A percentile compares a stretch with the other conserved stretches of the same genome.
Conservation (phyloP, 2,113 vertebrate genomes). For the Ascaphus truei region DNA sequence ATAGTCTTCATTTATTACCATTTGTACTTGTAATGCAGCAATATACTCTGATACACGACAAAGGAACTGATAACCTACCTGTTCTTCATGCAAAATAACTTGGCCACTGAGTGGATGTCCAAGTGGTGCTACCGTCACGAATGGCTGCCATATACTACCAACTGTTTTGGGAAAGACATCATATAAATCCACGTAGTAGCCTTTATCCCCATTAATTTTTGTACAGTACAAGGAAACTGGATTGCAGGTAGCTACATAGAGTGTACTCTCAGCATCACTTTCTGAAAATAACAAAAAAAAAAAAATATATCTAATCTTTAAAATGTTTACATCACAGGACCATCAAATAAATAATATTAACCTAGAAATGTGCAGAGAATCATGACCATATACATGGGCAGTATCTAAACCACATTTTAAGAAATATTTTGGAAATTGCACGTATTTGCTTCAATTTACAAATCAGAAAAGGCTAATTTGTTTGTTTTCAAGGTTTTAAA, state of each 20-base stretch:
- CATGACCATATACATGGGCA: too few species aligned
- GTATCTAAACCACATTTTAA: too few species aligned
- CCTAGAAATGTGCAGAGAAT: too few species aligned
- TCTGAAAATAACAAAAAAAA: conserved; percentile 50
- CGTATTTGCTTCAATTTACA: too few species aligned
- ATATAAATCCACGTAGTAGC: conserved; percentile 78
- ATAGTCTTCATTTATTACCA: too few species aligned
- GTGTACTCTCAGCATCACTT: conserved; percentile 53
- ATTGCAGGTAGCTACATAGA: conserved; percentile 86
- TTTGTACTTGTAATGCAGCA: too few species aligned
- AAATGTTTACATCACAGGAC: too few species aligned
- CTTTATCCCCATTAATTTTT: conserved; percentile 60
- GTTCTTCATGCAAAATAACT: conserved; percentile 89
- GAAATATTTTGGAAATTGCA: too few species aligned
- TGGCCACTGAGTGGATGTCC: conserved; percentile 82
- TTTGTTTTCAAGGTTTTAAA: too few species aligned
- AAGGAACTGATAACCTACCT: conserved; percentile 65
- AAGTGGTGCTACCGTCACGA: conserved; percentile 78
- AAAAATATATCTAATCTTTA: conserved; percentile 1
- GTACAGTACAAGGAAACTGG: conserved; percentile 84
- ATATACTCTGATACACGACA: neutral
- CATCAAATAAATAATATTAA: too few species aligned
- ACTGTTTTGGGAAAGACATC: conserved; percentile 84
- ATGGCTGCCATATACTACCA: conserved; percentile 84
- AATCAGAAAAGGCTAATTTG: too few species aligned